Base-by-base conservation (phyloP, 2,113 vertebrate genomes). In the Garra rufa region DNA sequence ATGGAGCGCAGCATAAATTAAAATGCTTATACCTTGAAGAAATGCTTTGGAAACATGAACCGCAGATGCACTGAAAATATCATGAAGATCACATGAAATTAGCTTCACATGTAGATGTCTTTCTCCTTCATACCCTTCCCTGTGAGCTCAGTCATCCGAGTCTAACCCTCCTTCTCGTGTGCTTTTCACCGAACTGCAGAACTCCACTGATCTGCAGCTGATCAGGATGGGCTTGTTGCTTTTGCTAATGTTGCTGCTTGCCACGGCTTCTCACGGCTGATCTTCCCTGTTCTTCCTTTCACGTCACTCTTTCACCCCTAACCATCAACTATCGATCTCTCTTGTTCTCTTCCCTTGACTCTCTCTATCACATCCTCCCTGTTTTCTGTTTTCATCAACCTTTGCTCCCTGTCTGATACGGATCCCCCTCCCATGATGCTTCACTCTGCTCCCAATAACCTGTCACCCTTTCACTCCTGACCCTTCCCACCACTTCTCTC, bases 161-260 rank as follows among this genome's bases (percentile, higher is more conserved):
- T 21, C 63, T 63, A 52, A 48, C 79, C 79, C 67, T 26, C 26
- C 55, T 17, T 13, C 44, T 34, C 30, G 9, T 57, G 76, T 77
- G 52, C 6, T 65, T 41, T 65, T 46, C 43, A 34, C 61, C 26
- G 9, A 44, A 14, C 61, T 69, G 28, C 75, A 67, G 38, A 44
- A 30, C 61, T 69, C 43, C 75, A 55, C 48, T 59, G 71, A 65
- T 67, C 84, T 69, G 44, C 71, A 76, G 44, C 67, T 79, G 74
- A 76, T 78, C 50, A 70, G 19, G 75, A 78, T 82, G 34, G 43
- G 57, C 79, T 61, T 82, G 48, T 65, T 38, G 78, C 81, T 83
- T 69, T 70, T 80, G 67, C 50, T 86, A 77, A 85, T 77, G 41
- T 80, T 85, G 80, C 83, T 87, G 75, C 87, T 75, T 86, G 74